Evolutionary conservation across 2,888 invertebrate genomes (phyloP).

Genomic region (Chalcis sispes): DNA sequence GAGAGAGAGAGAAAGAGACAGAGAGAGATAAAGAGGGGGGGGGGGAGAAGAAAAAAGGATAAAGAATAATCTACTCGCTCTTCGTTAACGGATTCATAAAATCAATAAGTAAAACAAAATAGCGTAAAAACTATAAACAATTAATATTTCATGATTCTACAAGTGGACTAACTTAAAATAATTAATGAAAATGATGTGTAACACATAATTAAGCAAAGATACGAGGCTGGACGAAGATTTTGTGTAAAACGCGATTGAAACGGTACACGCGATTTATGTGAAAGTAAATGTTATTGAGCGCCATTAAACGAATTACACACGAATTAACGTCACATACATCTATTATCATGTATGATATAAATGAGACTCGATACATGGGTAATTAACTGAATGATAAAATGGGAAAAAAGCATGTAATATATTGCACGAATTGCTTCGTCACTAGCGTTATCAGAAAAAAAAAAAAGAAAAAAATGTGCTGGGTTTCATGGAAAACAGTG

Average conservation of each 20-base stretch:
- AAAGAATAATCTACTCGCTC: constrained; percentile 11
- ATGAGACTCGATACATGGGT: constrained; percentile 9
- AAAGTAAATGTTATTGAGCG: constrained; percentile 41
- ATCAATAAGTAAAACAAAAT: constrained; percentile 24
- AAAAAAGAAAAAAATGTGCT: constrained; percentile 21
- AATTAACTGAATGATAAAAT: constrained; percentile 23
- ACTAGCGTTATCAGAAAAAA: constrained; percentile 23
- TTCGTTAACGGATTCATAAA: constrained; percentile 26
- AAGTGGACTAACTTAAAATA: constrained; percentile 24
- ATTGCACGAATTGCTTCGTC: constrained; percentile 36
- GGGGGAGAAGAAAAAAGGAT: background rate
- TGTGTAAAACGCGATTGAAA: background rate
- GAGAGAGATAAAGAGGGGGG: constrained; percentile 39
- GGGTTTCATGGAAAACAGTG: constrained; percentile 30
- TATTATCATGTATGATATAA: constrained; percentile 9
- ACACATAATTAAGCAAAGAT: constrained; percentile 26
- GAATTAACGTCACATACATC: constrained; percentile 1
- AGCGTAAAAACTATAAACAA: constrained; percentile 14
- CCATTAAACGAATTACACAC: constrained; percentile 9
- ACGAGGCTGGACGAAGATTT: constrained; percentile 3
- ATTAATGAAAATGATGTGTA: constrained; percentile 7
- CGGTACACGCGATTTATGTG: constrained; percentile 22
- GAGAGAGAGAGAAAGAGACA: constrained; percentile 27
- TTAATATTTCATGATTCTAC: constrained; percentile 29
- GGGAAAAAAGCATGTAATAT: constrained; percentile 44